Conservation (phyloP, 2,888 invertebrate genomes). For the Chalcosyrphus nemorum region DNA sequence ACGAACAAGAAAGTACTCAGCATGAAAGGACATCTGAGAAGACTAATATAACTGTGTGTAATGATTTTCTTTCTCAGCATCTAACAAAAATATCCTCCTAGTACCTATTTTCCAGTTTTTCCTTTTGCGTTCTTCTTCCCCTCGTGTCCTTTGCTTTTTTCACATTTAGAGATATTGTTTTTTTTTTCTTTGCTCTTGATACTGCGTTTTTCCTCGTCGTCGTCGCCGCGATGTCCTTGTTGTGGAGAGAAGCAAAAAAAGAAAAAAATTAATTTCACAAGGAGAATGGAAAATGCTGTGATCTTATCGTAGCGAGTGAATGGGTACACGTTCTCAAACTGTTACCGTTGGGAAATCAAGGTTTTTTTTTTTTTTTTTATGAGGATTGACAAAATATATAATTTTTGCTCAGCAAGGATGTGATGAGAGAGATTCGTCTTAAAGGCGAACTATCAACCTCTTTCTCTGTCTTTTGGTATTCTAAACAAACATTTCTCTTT, state of each 20-base stretch:
- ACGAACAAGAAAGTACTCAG: slow-evolving; percentile 26
- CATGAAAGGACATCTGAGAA: slow-evolving; percentile 57
- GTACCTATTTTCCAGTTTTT: slow-evolving; percentile 40
- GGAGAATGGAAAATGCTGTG: slow-evolving; percentile 54
- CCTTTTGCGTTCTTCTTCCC: neutral
- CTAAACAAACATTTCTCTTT: neutral
- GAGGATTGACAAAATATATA: slow-evolving; percentile 60
- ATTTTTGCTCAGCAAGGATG: slow-evolving; percentile 7
- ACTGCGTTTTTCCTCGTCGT: neutral
- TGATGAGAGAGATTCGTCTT: slow-evolving; percentile 38
- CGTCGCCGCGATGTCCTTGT: neutral
- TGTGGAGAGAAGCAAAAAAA: neutral
- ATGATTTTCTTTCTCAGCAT: slow-evolving; percentile 42
- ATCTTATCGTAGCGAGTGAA: slow-evolving; percentile 66
- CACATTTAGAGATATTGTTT: slow-evolving; percentile 7
- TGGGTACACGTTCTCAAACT: slow-evolving; percentile 55
- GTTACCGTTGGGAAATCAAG: slow-evolving; percentile 71
- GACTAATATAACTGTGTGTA: slow-evolving; percentile 65
- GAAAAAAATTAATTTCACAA: slow-evolving; percentile 49
- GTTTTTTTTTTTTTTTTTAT: slow-evolving; percentile 34
- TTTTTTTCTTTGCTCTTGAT: slow-evolving; percentile 8
- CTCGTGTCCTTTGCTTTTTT: neutral
- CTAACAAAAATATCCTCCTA: slow-evolving; percentile 38
- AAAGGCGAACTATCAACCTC: slow-evolving; percentile 7
- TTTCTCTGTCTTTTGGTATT: slow-evolving; percentile 31